phyloP scores from a whole-genome alignment of 2,113 vertebrate species.

The Neomonachus schauinslandi region DNA sequence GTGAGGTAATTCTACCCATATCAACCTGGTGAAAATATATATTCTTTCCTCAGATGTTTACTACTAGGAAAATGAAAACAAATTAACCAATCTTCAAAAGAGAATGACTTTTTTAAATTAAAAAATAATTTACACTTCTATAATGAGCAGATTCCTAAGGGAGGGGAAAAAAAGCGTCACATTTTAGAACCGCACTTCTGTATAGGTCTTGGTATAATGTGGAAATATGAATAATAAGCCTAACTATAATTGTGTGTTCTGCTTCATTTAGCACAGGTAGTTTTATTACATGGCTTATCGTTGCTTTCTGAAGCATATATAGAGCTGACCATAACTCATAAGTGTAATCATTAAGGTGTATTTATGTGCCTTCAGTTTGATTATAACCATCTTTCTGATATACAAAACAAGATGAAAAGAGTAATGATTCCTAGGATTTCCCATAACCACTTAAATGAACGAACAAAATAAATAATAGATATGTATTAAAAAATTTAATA shows the following conservation, averaged over 20 bases:
- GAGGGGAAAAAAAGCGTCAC: not conserved
- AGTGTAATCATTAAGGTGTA: not conserved
- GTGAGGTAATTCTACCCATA: not conserved
- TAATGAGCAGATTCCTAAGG: not conserved
- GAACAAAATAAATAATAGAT: not conserved
- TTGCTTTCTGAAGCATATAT: not conserved
- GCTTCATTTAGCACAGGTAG: not conserved
- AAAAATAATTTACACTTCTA: not conserved
- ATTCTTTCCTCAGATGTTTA: constrained; percentile 3
- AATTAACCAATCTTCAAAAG: not conserved
- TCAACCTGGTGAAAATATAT: not conserved
- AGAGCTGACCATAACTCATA: not conserved
- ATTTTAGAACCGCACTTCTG: not conserved
- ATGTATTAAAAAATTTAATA: not conserved
- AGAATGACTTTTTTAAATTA: not conserved
- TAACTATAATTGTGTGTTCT: not conserved
- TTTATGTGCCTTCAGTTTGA: not conserved
- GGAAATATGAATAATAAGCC: not conserved
- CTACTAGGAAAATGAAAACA: not conserved
- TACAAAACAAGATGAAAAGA: not conserved
- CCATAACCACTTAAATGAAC: not conserved
- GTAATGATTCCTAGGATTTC: not conserved
- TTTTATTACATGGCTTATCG: not conserved
- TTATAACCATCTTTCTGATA: not conserved
- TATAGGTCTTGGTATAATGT: not conserved